Percentiles rank a stretch among this genome's conserved stretches.
Evolutionary conservation across 1,140 invertebrate genomes (phyloP).

Genomic region (Drosophila simulans): DNA sequence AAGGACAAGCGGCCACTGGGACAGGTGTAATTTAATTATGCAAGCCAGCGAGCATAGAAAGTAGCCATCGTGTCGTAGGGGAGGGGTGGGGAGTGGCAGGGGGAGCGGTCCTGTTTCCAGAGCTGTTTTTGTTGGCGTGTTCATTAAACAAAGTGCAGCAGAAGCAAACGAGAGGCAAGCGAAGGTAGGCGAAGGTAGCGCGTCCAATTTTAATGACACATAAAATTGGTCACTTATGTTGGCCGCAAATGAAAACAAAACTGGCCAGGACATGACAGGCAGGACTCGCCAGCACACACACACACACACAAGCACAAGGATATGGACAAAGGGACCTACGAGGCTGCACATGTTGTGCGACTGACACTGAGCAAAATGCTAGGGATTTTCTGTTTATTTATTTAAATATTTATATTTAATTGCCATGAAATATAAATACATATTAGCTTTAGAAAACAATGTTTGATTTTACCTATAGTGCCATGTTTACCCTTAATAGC

Average conservation of each 20-base stretch:
- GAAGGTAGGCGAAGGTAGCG: conserved; percentile 52
- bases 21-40: conserved; percentile 83
- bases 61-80: not conserved
- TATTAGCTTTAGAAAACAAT: no score
- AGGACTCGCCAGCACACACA: conserved; percentile 36
- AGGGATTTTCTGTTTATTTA: no score
- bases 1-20: conserved; percentile 52
- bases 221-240: conserved; percentile 82
- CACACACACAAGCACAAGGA: conserved; percentile 11
- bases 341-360: conserved; percentile 63
- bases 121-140: conserved; percentile 34
- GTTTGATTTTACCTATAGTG: no score
- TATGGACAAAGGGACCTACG: conserved; percentile 17
- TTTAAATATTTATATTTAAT: no score
- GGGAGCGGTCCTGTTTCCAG: conserved; percentile 42
- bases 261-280: conserved; percentile 76
- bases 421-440: no score
- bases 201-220: conserved; percentile 83
- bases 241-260: conserved; percentile 79
- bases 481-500: no score
- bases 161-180: conserved; percentile 50
- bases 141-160: conserved; percentile 63
- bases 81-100: not conserved
- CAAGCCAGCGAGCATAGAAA: conserved; percentile 32
- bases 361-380: conserved; percentile 9